Base-by-base conservation (phyloP, 2,888 invertebrate species). In the Acleris cristana region DNA sequence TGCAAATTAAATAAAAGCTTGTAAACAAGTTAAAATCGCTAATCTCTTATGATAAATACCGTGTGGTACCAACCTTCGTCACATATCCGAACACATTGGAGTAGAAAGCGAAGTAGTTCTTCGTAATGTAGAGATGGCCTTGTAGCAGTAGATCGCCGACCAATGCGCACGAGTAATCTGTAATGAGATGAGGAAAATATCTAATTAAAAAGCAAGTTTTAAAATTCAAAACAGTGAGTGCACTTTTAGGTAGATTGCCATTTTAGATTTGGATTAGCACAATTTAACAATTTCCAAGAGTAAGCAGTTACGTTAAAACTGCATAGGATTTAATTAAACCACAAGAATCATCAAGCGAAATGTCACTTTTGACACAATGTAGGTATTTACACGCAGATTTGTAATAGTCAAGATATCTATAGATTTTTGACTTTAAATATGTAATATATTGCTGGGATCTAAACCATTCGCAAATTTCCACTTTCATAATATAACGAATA, bases 41-140 rank as follows among this genome's bases (percentile, higher is more conserved):
- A 5, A 12, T 26, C 5, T 26, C 18, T 26, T 26, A 7, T 26
- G 23, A 18, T 44, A 16, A 16, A 19, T 55, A 40, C 18, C 18
- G 21, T 26, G 48, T 26, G 19, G 57, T 16, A 78, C 93, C 94
- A 89, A 97, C 97, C 95, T 97, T 97, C 80, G 98, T 97, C 74
- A 98, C 97, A 89, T 98, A 97, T 80, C 98, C 98, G 87, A 98
- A 98, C 69, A 99, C 98, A 88, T 98, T 98, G 72, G 98, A 98
- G 90, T 98, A 98, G 94, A 98, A 98, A 77, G 98, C 98, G 92
- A 98, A 98, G 93, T 98, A 98, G 86, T 98, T 97, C 84, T 97
- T 96, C 72, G 98, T 98, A 84, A 98, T 97, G 93, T 98, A 98
- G 76, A 99, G 94, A 85, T 97, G 96, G 64, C 98, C 98, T 93